These are phyloP conservation scores for Ctenicera cuprea DNA, from an alignment of 2,888 invertebrate species.

Conservation along the genomic window DNA sequence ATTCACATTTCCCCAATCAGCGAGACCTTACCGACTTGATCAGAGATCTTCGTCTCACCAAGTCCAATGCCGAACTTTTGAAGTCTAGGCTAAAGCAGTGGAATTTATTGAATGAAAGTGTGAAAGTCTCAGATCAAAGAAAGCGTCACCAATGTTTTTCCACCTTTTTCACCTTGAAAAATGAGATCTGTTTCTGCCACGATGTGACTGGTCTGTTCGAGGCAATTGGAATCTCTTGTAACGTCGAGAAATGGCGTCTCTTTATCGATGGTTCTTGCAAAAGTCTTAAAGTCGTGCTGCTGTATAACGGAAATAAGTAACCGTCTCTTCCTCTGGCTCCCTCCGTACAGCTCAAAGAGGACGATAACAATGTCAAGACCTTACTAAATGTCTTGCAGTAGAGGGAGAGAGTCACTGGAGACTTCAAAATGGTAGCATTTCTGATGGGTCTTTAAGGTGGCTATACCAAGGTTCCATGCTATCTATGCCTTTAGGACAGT, in stretches of 20 bases:
- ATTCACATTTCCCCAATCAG: too few relatives aligned
- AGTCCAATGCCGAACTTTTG: slow-evolving; percentile 19
- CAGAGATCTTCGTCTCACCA: background rate
- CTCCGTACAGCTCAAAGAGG: background rate
- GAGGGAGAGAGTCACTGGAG: background rate
- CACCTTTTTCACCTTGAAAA: too few relatives aligned
- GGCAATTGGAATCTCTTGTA: slow-evolving; percentile 1
- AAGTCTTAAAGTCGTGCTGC: slow-evolving; percentile 15
- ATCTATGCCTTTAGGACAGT: slow-evolving; percentile 15
- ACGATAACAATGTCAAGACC: background rate
- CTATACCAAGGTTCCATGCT: slow-evolving; percentile 9
- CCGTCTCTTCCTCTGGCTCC: slow-evolving; percentile 10
- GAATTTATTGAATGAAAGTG: slow-evolving; percentile 3
- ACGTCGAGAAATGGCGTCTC: slow-evolving; percentile 8
- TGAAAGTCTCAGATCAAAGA: too few relatives aligned
- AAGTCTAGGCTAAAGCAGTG: slow-evolving; percentile 10
- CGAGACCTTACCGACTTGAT: too few relatives aligned
- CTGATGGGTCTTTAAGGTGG: slow-evolving; percentile 8
- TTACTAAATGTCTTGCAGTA: background rate
- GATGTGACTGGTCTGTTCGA: slow-evolving; percentile 15
- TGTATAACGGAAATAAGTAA: slow-evolving; percentile 19
- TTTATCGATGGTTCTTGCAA: slow-evolving; percentile 8
- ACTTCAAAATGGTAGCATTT: slow-evolving; percentile 13
- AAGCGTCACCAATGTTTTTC: too few relatives aligned
- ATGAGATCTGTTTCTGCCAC: slow-evolving; percentile 21